A percentile compares a stretch with the other conserved stretches of the same genome.
Evolutionary conservation across 2,797 vertebrate genomes (phyloP).

Genomic region (Lycodopsis pacificus): DNA sequence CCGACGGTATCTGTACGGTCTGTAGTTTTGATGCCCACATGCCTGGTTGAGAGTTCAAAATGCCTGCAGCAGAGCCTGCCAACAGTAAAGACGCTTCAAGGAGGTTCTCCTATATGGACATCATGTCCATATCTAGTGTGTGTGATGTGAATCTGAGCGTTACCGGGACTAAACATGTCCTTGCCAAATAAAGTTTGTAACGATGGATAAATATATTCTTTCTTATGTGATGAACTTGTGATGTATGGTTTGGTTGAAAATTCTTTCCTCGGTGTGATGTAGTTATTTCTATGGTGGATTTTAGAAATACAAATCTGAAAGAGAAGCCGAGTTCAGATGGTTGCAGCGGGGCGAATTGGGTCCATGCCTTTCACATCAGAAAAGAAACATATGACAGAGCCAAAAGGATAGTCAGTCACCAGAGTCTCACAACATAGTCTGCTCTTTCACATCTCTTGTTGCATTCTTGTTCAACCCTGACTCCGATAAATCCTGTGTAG

Average conservation of each 20-base stretch:
- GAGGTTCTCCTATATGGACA: slow-evolving; percentile 29
- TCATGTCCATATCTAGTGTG: slow-evolving; percentile 9
- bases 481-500: not conserved
- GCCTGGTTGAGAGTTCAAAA: slow-evolving; percentile 66
- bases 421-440: slow-evolving; percentile 1
- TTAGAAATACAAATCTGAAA: slow-evolving; percentile 6
- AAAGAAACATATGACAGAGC: slow-evolving; percentile 10
- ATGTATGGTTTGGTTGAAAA: not conserved
- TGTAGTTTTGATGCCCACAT: slow-evolving; percentile 58
- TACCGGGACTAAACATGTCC: slow-evolving; percentile 6
- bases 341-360: slow-evolving; percentile 16
- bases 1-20: slow-evolving; percentile 34
- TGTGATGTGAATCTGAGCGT: slow-evolving; percentile 12
- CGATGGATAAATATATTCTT: slow-evolving; percentile 6
- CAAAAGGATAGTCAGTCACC: slow-evolving; percentile 10
- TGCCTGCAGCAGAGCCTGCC: slow-evolving; percentile 56
- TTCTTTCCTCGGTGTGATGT: not conserved
- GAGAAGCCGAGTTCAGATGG: slow-evolving; percentile 16
- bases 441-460: slow-evolving; percentile 4
- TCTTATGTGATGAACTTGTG: not conserved
- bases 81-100: slow-evolving; percentile 56
- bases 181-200: slow-evolving; percentile 13
- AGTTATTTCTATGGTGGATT: slow-evolving; percentile 2
- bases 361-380: slow-evolving; percentile 35
- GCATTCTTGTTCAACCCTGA: slow-evolving; percentile 3